Base-by-base conservation (phyloP, 2,888 invertebrate genomes). In the Limenitis camilla region DNA sequence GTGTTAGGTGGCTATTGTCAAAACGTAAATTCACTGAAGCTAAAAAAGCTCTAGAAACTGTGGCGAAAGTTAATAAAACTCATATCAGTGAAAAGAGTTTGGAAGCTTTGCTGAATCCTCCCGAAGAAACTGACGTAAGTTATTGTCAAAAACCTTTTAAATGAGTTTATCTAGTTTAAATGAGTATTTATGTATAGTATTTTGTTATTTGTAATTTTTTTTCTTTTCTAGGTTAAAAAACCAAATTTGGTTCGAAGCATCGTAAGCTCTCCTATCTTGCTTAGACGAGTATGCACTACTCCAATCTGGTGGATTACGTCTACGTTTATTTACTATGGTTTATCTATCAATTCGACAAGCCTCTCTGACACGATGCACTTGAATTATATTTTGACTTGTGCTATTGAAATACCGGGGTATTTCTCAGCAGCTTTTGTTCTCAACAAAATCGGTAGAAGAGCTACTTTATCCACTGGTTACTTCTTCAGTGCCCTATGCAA, bases 261-360 rank as follows among this genome's bases (percentile, higher is more conserved):
- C 36, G 63, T 89, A 10, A 79, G 74, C 33, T 90, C 90, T 0
- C 73, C 71, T 1, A 73, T 83, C 8, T 75, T 92, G 4, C 68
- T 90, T 2, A 69, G 89, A 0, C 77, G 91, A 35, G 71, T 90
- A 44, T 58, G 88, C 11, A 90, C 89, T 49, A 91, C 92, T 49
- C 91, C 91, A 10, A 84, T 92, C 58, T 92, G 92, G 73, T 93
- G 92, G 92, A 88, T 92, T 32, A 90, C 92, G 0, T 91, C 91
- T 57, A 90, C 91, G 0, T 89, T 93, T 56, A 90, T 93, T 5
- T 94, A 92, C 73, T 93, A 92, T 64, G 93, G 93, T 0, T 74
- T 94, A n/a, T 92, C 92, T 4, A 76, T 93, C 44, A 92, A 92
- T 71, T 90, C 93, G 0, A 91, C 92, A 0, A 81, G 90, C 0